phyloP scores from a whole-genome alignment of 1,140 invertebrate species.

The Plectrocnemia conspersa region DNA sequence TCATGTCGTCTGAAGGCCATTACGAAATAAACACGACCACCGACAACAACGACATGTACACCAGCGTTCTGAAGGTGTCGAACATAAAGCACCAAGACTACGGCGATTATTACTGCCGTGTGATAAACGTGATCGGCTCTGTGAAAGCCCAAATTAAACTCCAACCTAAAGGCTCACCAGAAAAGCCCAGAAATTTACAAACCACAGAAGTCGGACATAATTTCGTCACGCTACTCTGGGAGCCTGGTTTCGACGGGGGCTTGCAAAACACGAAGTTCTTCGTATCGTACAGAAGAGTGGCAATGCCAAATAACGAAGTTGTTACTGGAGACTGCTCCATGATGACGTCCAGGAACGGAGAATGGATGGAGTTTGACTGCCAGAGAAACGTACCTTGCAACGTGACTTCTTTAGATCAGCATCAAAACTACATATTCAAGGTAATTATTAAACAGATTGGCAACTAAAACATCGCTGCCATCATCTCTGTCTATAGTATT shows the following conservation, averaged over 20 bases:
- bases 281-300: constrained; percentile 66
- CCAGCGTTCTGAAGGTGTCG: constrained; percentile 70
- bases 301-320: constrained; percentile 54
- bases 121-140: constrained; percentile 70
- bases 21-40: constrained; percentile 78
- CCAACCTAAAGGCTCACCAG: constrained; percentile 79
- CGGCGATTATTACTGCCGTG: constrained; percentile 84
- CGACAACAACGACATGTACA: constrained; percentile 81
- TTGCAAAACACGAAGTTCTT: constrained; percentile 79
- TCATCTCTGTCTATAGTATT: constrained; percentile 23
- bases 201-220: constrained; percentile 68
- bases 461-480: constrained; percentile 1
- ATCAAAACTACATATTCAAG: constrained; percentile 78
- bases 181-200: constrained; percentile 67
- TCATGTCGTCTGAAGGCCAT: constrained; percentile 75
- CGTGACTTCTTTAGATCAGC: constrained; percentile 74
- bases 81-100: constrained; percentile 76
- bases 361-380: constrained; percentile 80
- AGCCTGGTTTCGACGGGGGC: constrained; percentile 86
- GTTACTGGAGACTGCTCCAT: constrained; percentile 58
- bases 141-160: constrained; percentile 73
- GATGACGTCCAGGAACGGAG: constrained; percentile 55
- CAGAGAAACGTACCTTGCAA: constrained; percentile 81
- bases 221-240: constrained; percentile 75
- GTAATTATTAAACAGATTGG: constrained; percentile 36